A percentile compares a stretch with the other conserved stretches of the same genome.
Conservation (phyloP, 2,113 vertebrate genomes). For the Parus major region DNA sequence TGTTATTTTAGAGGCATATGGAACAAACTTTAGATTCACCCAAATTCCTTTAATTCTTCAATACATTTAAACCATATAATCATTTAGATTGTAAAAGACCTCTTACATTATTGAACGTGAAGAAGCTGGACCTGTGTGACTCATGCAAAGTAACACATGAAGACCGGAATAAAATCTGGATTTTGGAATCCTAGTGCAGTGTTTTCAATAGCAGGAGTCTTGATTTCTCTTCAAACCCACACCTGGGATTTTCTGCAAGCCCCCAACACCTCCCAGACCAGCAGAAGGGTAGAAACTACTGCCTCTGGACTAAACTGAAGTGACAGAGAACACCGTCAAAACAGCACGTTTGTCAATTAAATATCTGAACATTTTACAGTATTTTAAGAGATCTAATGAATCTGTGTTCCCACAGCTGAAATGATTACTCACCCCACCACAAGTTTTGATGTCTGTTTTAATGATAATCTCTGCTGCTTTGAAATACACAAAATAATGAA, state of each 20-base stretch:
- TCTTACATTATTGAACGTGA: background rate
- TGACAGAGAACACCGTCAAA: background rate
- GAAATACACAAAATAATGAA: slow-evolving; percentile 49
- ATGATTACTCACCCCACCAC: background rate
- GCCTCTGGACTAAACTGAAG: background rate
- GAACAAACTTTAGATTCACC: background rate
- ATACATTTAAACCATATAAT: background rate
- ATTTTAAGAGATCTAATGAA: slow-evolving; percentile 37
- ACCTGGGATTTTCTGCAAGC: background rate
- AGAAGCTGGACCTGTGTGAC: background rate
- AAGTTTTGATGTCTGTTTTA: slow-evolving; percentile 42
- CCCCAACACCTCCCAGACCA: background rate
- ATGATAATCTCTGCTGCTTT: slow-evolving; percentile 32
- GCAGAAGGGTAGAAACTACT: background rate
- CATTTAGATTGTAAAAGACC: background rate
- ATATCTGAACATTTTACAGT: background rate
- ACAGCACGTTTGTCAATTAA: slow-evolving; percentile 15
- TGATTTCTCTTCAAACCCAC: background rate
- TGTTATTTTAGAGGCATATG: background rate
- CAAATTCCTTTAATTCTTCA: background rate
- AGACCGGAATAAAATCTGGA: background rate
- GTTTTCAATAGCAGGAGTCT: background rate
- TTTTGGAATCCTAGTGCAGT: background rate
- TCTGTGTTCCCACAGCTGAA: slow-evolving; percentile 13
- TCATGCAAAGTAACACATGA: background rate